Base-by-base conservation (phyloP, 1,140 invertebrate species). In the Drosophila willistoni region DNA sequence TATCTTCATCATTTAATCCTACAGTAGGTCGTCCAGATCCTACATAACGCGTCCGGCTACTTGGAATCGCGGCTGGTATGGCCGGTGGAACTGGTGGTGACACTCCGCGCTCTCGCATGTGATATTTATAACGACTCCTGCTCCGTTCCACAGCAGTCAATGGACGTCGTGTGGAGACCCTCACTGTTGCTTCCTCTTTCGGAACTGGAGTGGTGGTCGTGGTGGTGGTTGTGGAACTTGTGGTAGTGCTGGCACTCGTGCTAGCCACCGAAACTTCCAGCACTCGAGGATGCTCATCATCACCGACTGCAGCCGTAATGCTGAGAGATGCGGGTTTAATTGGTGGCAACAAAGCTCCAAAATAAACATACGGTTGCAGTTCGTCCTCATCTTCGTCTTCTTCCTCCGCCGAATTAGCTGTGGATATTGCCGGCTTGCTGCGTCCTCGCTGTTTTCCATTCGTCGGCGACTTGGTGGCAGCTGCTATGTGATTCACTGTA, bases 321-420 rank as follows among this genome's bases (percentile, higher is more conserved):
- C 92, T 91, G 66, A 93, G 92, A 59, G 93, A 93, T 1, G 92
- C 92, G 1, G 94, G 93, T 70, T 93, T 94, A 12, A 94, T 93
- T 0, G 93, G 93, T 13, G 93, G 93, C 36, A 95, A 67, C 81
- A 95, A 95, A 81, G 95, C 94, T 0, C 95, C 95, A 86, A 96
- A 96, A 73, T 93, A 95, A n/a, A 95, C 92, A 90, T 95, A 96
- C 41, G 95, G 95, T 54, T 94, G 94, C 92, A 95, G 94, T 73
- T 95, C 95, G 81, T 95, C 95, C 34, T 94, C 93, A 7, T 81
- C 76, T 13, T 82, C 82, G 1, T 77, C 79, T 1, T 70, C 79
- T 29, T 82, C 79, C 17, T 91, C 81, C 47, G 71, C 55, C 17
- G 80, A 82, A 1, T 68, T 74, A 13, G 70, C 66, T 6, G 70